phyloP scores from a whole-genome alignment of 2,113 vertebrate genomes.

The Urocynchramus pylzowi region DNA sequence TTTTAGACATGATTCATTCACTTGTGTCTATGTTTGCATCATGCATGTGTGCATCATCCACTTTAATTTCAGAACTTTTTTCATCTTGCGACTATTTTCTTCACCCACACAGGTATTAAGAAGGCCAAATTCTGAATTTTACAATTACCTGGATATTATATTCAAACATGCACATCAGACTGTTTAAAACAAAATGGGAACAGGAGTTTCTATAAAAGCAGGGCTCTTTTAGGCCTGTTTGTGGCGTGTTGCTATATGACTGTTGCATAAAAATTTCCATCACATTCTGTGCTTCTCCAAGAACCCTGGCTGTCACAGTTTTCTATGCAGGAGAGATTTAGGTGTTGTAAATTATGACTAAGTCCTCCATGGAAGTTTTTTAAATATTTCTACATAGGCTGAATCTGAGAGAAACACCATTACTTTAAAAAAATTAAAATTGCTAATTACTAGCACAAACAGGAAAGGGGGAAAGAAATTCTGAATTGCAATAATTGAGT shows the following conservation, averaged over 20 bases:
- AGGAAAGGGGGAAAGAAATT: background rate
- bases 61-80: background rate
- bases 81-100: background rate
- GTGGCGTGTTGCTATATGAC: rapidly evolving
- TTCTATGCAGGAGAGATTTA: background rate
- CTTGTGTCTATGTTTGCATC: background rate
- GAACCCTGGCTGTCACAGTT: background rate
- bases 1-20: background rate
- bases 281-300: background rate
- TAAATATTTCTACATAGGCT: background rate
- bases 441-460: background rate
- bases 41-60: background rate
- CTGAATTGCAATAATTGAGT: background rate
- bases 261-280: background rate
- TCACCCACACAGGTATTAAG: background rate
- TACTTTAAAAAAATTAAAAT: background rate
- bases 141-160: background rate
- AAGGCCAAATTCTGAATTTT: background rate
- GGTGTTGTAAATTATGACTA: background rate
- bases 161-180: background rate
- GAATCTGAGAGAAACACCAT: background rate
- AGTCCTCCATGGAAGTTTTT: background rate
- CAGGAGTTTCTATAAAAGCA: background rate
- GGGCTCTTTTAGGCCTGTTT: background rate
- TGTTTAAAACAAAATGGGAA: background rate